Conservation (phyloP, 2,888 invertebrate species). For the Seira ritae region DNA sequence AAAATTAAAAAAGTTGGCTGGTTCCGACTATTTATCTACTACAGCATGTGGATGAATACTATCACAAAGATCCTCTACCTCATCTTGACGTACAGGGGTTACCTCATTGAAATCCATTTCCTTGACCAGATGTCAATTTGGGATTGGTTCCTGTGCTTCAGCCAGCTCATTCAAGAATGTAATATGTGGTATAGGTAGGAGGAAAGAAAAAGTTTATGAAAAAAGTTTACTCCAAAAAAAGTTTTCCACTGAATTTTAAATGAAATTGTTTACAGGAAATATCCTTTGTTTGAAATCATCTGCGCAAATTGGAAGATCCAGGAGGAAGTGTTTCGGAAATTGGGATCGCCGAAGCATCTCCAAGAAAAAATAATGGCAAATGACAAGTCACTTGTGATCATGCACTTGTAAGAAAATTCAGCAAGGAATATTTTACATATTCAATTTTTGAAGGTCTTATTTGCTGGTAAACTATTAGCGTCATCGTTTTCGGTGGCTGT, state of each 20-base stretch:
- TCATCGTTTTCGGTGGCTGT: conserved; percentile 33
- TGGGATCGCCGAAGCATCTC: conserved; percentile 50
- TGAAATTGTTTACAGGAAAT: too few species aligned
- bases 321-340: conserved; percentile 50
- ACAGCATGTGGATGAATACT: conserved; percentile 60
- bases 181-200: conserved; percentile 66
- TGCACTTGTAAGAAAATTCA: conserved; percentile 59
- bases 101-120: conserved; percentile 46
- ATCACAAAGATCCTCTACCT: conserved; percentile 49
- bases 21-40: conserved; percentile 48
- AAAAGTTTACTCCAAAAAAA: too few species aligned
- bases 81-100: conserved; percentile 56
- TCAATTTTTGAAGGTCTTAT: not conserved
- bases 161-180: conserved; percentile 59
- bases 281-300: conserved; percentile 55
- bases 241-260: too few species aligned
- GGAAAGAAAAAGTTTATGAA: too few species aligned
- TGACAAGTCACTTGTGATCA: conserved; percentile 33
- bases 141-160: conserved; percentile 59
- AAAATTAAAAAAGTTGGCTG: conserved; percentile 41
- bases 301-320: conserved; percentile 61
- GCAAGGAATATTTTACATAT: too few species aligned
- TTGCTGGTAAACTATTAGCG: not conserved
- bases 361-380: conserved; percentile 31
- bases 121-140: conserved; percentile 63